phyloP scores from a whole-genome alignment of 2,888 invertebrate species.

The Argyresthia albistria region DNA sequence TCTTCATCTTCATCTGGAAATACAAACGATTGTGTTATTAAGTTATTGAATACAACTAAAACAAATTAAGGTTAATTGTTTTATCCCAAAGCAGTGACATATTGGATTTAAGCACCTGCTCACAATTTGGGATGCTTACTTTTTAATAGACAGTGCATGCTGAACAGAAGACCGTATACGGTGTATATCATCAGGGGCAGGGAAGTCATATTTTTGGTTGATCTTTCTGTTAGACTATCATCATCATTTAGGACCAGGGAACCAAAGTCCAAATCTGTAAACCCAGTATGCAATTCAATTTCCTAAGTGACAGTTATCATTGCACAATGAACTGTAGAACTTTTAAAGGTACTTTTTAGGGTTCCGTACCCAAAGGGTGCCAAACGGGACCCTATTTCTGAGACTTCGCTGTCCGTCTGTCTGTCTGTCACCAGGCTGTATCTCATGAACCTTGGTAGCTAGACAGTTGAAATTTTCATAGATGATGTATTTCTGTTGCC shows the following conservation, averaged over 20 bases:
- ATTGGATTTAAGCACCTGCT: constrained; percentile 3
- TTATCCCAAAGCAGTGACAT: constrained; percentile 6
- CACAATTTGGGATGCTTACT: constrained; percentile 52
- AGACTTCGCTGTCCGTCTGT: too few species aligned
- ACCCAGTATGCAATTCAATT: constrained; percentile 16
- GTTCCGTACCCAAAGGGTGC: too few species aligned
- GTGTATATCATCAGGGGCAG: constrained; percentile 62
- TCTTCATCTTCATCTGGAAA: constrained; percentile 72
- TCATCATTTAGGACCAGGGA: constrained; percentile 41
- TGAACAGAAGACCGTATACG: constrained; percentile 62
- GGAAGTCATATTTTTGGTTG: constrained; percentile 25
- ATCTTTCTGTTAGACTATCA: constrained; percentile 32
- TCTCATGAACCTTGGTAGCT: too few species aligned
- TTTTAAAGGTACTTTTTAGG: too few species aligned
- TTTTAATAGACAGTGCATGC: constrained; percentile 61
- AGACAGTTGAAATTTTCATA: too few species aligned
- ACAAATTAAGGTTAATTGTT: constrained; percentile 3
- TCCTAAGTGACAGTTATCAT: too few species aligned
- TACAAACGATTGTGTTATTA: not conserved
- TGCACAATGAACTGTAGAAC: too few species aligned
- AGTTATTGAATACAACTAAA: not conserved
- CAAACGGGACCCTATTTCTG: too few species aligned
- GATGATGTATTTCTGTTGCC: too few species aligned
- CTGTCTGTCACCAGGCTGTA: too few species aligned
- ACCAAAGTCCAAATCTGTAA: constrained; percentile 65